A percentile compares a stretch with the other conserved stretches of the same genome.
phyloP scores from a whole-genome alignment of 2,888 invertebrate species.

The Caenorhabditis angaria region DNA sequence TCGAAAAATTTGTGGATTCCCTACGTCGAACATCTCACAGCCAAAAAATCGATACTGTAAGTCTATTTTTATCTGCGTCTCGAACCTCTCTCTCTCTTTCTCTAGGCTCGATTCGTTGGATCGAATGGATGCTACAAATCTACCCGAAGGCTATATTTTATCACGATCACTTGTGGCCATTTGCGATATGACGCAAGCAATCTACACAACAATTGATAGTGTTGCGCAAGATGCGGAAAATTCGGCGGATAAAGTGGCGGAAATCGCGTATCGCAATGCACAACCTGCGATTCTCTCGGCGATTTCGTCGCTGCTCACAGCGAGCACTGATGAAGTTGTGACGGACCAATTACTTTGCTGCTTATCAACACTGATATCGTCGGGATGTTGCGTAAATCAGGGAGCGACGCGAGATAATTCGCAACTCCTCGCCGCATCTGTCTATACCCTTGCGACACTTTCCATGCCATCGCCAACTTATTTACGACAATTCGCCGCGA shows the following conservation, averaged over 20 bases:
- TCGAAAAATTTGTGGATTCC: constrained; percentile 49
- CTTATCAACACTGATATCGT: constrained; percentile 87
- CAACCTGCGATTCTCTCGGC: constrained; percentile 41
- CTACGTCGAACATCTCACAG: constrained; percentile 50
- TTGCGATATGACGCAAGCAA: constrained; percentile 43
- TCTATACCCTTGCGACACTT: constrained; percentile 35
- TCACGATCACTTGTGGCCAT: constrained; percentile 78
- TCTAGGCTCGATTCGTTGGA: constrained; percentile 92
- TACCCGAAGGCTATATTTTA: constrained; percentile 96
- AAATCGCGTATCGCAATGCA: constrained; percentile 31
- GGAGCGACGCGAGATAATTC: neutral
- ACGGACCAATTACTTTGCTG: constrained; percentile 90
- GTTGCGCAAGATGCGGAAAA: neutral
- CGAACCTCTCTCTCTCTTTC: neutral
- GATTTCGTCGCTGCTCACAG: constrained; percentile 28
- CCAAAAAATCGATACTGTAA: constrained; percentile 54
- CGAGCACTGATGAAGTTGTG: constrained; percentile 87
- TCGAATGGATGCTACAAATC: constrained; percentile 88
- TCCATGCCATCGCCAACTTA: constrained; percentile 34
- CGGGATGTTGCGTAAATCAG: constrained; percentile 79
- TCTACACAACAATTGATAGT: constrained; percentile 42
- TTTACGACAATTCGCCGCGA: constrained; percentile 31
- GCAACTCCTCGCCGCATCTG: neutral
- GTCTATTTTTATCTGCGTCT: constrained; percentile 6
- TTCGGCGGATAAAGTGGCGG: constrained; percentile 25